Evolutionary conservation across 2,888 invertebrate genomes (phyloP).

Genomic region (Drosophila macrospina): DNA sequence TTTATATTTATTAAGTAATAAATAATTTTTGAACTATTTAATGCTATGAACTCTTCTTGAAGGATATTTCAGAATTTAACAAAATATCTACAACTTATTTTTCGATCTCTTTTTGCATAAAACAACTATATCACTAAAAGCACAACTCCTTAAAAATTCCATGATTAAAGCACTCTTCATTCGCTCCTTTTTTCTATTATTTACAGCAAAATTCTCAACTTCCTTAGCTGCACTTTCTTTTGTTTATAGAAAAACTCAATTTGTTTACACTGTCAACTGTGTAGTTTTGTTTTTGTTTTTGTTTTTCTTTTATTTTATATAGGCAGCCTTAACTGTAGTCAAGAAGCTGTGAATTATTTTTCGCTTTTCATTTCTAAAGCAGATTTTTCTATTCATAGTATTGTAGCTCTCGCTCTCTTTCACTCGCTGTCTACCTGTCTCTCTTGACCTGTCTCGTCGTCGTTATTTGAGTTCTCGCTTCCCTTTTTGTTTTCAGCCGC

Average conservation of each 20-base stretch:
- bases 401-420: no score
- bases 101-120: no score
- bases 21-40: no score
- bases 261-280: slow-evolving; percentile 10
- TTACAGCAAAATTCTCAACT: not conserved
- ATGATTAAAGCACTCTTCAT: not conserved
- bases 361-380: slow-evolving; percentile 46
- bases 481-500: slow-evolving; percentile 24
- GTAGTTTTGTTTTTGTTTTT: not conserved
- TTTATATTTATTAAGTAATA: not conserved
- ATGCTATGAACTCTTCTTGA: no score
- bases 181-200: slow-evolving; percentile 1
- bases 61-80: no score
- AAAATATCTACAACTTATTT: no score
- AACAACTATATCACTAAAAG: no score
- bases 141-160: not conserved
- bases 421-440: slow-evolving; percentile 13
- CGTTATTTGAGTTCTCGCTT: slow-evolving; percentile 19
- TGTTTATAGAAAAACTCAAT: not conserved
- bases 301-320: no score
- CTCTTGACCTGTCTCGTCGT: slow-evolving; percentile 58
- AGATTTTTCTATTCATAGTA: slow-evolving; percentile 25
- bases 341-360: slow-evolving; percentile 47
- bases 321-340: slow-evolving; percentile 25
- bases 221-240: not conserved